Percentiles rank a stretch among this genome's conserved stretches.
Conservation (phyloP, 2,113 vertebrate genomes). For the Psephotus haematonotus region DNA sequence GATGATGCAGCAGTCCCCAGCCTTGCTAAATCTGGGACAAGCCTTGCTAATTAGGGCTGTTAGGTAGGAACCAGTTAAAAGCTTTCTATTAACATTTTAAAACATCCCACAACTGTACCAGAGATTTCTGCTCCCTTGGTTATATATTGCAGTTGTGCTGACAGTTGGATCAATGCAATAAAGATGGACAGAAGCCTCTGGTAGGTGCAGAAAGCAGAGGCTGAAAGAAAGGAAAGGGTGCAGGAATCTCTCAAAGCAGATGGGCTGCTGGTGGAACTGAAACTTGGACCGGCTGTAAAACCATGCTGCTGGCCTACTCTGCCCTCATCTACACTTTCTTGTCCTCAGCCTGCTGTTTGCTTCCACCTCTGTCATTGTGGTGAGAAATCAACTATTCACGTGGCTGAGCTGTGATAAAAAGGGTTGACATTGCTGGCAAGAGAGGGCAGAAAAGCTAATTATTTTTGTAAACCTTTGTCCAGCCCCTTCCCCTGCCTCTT, state of each 20-base stretch:
- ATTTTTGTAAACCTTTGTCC: slow-evolving; percentile 31
- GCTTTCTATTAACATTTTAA: slow-evolving; percentile 8
- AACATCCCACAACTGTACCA: neutral
- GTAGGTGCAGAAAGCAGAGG: neutral
- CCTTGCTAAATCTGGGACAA: neutral
- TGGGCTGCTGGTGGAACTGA: neutral
- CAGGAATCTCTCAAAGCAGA: neutral
- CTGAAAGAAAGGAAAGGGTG: neutral
- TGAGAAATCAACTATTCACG: slow-evolving; percentile 15
- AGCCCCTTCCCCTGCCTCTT: neutral
- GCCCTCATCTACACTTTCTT: neutral
- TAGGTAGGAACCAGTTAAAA: neutral
- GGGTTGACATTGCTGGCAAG: neutral
- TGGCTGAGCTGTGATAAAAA: slow-evolving; percentile 3
- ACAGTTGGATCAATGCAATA: neutral
- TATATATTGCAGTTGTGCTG: neutral
- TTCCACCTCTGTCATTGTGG: slow-evolving; percentile 1
- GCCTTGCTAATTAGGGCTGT: neutral
- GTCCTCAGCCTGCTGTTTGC: neutral
- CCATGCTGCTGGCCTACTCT: neutral
- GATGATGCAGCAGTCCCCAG: neutral
- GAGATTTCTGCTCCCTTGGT: neutral
- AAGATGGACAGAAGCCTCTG: neutral
- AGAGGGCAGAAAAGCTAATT: slow-evolving; percentile 30
- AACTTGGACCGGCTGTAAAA: neutral